These are phyloP conservation scores for Mesochorus sp. DNA, from an alignment of 2,888 invertebrate species.

Conservation along the genomic window DNA sequence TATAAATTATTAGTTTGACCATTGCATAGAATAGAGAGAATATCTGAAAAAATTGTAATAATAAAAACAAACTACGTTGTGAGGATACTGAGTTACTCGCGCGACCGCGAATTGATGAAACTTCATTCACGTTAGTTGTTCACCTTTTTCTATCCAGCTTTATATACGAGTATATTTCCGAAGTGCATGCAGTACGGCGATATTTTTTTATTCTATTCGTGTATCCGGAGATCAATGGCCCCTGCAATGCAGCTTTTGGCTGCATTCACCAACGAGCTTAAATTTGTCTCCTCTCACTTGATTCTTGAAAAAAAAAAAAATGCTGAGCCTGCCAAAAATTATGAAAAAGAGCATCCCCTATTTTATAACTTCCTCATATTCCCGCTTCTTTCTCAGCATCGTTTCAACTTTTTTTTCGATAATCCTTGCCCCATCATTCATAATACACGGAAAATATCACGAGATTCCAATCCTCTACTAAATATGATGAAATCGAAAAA, in stretches of 20 bases:
- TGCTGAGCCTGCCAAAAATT: slow-evolving; percentile 47
- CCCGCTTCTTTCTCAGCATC: not conserved
- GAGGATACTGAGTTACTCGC: not conserved
- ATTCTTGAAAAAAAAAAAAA: slow-evolving; percentile 8
- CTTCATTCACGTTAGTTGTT: slow-evolving; percentile 22
- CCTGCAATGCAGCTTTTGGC: slow-evolving; percentile 63
- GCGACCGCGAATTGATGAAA: slow-evolving; percentile 31
- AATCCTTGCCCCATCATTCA: slow-evolving; percentile 27
- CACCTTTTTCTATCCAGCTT: not conserved
- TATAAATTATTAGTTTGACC: slow-evolving; percentile 9
- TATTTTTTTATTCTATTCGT: slow-evolving; percentile 58
- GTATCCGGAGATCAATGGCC: slow-evolving; percentile 64
- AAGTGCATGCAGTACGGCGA: slow-evolving; percentile 24
- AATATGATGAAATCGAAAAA: too few species aligned
- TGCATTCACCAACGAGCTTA: slow-evolving; percentile 37
- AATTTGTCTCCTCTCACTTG: slow-evolving; percentile 28
- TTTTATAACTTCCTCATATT: slow-evolving; percentile 35
- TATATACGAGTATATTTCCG: not conserved
- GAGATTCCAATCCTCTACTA: not conserved
- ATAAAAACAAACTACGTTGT: not conserved
- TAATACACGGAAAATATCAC: not conserved
- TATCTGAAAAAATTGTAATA: not conserved
- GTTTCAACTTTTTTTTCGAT: slow-evolving; percentile 36
- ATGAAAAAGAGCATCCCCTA: not conserved
- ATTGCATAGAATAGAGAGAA: not conserved